Base-by-base conservation (phyloP, 2,797 vertebrate species). In the Holocentrus rufus region DNA sequence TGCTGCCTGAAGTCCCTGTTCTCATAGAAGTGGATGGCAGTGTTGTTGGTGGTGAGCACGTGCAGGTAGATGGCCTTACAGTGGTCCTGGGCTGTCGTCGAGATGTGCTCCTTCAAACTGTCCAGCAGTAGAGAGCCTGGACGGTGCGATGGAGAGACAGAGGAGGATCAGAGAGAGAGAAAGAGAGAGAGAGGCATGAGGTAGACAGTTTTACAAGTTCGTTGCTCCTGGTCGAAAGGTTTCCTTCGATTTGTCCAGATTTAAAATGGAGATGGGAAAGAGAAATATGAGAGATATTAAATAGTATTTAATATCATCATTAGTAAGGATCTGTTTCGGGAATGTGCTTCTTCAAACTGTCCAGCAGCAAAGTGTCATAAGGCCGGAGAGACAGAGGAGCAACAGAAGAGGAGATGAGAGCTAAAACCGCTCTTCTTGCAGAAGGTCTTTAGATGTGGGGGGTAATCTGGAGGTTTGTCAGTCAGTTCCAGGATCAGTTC, bases 41-140 rank as follows among this genome's bases (percentile, higher is more conserved):
- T 97, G 92, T 90, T 97, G 93, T 99, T 99, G 79, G 97, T 98
- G 90, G 97, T 99, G 87, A 99, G 96, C 71, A 99, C 98, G 0
- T 99, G 98, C 58, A 99, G 94, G 90, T 99, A 99, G 90, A 99
- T 96, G 61, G 98, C 98, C 92, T 99, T 99, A 91, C 98, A 99
- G 88, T 98, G 98, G 89, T 99, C 98, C 89, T 98, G 98, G 76
- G 97, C 96, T 0, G 94, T 98, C 0, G 95, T 98, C 0, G 97
- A 98, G 83, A 99, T 99, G 89, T 99, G 97, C 91, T 98, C 97
- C 93, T 99, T 99, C 85, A 99, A 88, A 91, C 96, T 99, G 91
- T 99, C 98, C 76, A 99, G 94, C 93, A 99, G 91, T 60, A 99
- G 92, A 0, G 98, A 99, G 84, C 98, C 98, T 99, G 69, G 14